Percentiles rank a stretch among this genome's conserved stretches.
Conservation (phyloP, 2,888 invertebrate species). For the Leptinotarsa juncta region DNA sequence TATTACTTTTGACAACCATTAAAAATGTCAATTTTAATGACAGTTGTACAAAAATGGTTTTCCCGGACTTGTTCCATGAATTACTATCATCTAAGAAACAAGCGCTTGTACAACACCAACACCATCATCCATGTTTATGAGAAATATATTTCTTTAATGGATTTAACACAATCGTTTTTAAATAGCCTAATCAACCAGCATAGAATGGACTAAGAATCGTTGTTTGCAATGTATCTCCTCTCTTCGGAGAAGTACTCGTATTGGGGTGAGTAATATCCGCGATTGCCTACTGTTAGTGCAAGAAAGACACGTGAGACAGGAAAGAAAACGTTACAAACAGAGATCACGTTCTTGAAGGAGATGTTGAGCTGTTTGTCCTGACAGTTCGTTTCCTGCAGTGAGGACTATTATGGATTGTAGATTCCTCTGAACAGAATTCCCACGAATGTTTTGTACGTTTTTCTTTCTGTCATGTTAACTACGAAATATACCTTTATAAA, state of each 20-base stretch:
- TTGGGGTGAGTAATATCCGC: constrained; percentile 1
- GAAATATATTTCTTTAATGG: too few species aligned
- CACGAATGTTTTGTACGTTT: constrained; percentile 36
- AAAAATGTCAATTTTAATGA: too few species aligned
- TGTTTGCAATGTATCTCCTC: background rate
- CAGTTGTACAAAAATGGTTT: too few species aligned
- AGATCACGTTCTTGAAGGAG: constrained; percentile 44
- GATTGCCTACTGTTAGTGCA: background rate
- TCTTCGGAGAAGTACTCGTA: background rate
- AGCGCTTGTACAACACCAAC: too few species aligned
- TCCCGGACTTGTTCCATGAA: too few species aligned
- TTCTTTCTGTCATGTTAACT: background rate
- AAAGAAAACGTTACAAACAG: constrained; percentile 19
- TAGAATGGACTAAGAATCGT: background rate
- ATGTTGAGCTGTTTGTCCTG: constrained; percentile 48
- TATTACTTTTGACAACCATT: too few species aligned
- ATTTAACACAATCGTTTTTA: too few species aligned
- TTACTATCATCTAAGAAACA: too few species aligned
- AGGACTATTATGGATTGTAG: constrained; percentile 41
- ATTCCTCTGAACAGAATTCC: constrained; percentile 30
- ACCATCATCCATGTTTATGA: too few species aligned
- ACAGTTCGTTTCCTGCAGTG: constrained; percentile 42
- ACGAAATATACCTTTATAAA: background rate
- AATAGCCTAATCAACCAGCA: too few species aligned
- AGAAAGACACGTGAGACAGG: constrained; percentile 8